These are phyloP conservation scores for Mercenaria mercenaria DNA, from an alignment of 1,140 invertebrate genomes.

Conservation along the genomic window DNA sequence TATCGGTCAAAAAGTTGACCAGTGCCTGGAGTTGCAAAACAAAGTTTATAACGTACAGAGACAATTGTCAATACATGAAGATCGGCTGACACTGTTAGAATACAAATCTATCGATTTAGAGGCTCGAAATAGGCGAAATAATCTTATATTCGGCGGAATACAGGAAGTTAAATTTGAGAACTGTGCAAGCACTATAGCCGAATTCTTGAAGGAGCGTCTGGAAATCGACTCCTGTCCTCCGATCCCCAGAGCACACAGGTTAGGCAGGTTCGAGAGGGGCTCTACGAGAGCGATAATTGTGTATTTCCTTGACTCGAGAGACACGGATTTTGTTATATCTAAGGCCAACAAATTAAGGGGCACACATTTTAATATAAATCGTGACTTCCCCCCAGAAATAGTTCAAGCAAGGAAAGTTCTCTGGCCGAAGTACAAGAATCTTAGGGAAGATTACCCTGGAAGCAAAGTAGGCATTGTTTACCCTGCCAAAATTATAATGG, in stretches of 20 bases:
- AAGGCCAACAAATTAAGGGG: not conserved
- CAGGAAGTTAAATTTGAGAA: not conserved
- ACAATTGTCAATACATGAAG: not conserved
- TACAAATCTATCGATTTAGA: not conserved
- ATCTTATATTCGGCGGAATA: not conserved
- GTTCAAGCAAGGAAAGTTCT: not conserved
- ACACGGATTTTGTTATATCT: not conserved
- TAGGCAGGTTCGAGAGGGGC: not conserved
- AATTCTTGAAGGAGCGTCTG: not conserved
- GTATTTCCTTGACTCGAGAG: not conserved
- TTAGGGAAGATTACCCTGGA: not conserved
- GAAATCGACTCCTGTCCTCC: not conserved
- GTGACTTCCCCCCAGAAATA: not conserved
- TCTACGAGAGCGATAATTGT: conserved; percentile 9
- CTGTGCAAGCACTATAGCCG: not conserved
- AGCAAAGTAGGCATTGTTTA: not conserved
- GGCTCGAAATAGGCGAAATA: not conserved
- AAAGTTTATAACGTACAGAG: not conserved
- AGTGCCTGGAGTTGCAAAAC: not conserved
- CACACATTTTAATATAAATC: conserved; percentile 10
- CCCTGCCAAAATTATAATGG: not conserved
- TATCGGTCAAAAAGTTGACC: not conserved
- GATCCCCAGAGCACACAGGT: not conserved
- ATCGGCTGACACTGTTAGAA: not conserved
- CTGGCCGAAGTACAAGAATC: not conserved